Percentiles rank a stretch among this genome's conserved stretches.
Evolutionary conservation across 1,140 invertebrate genomes (phyloP).

Genomic region (Conopomorpha cramerella): DNA sequence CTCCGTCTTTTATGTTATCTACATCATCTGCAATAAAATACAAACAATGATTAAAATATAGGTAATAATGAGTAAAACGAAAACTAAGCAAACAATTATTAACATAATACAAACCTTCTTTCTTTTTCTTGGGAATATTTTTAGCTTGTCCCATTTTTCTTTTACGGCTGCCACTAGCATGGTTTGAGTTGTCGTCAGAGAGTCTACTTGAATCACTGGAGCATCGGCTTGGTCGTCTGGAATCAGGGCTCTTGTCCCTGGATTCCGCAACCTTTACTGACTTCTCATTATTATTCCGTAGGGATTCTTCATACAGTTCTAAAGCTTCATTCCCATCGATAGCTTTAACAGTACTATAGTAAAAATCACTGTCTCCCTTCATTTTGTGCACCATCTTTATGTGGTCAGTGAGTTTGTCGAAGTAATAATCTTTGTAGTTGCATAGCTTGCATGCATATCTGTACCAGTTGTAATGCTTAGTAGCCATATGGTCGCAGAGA

Average conservation of each 20-base stretch:
- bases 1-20: conserved; percentile 10
- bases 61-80: no score
- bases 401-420: conserved; percentile 61
- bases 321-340: conserved; percentile 34
- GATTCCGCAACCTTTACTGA: conserved; percentile 16
- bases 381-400: conserved; percentile 57
- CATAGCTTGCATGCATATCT: conserved; percentile 64
- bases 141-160: conserved; percentile 28
- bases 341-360: conserved; percentile 45
- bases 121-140: conserved; percentile 25
- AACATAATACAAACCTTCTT: no score
- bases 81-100: no score
- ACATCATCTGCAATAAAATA: neutral
- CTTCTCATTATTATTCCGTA: conserved; percentile 13
- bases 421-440: conserved; percentile 60
- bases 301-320: conserved; percentile 18
- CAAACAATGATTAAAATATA: neutral
- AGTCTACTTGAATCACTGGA: conserved; percentile 45
- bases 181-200: conserved; percentile 44
- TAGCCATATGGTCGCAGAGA: conserved; percentile 59
- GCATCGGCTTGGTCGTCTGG: conserved; percentile 38
- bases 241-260: conserved; percentile 27
- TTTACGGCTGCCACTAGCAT: conserved; percentile 30
- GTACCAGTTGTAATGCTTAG: conserved; percentile 61
- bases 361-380: conserved; percentile 45